Evolutionary conservation across 1,140 invertebrate genomes (phyloP).

Genomic region (Drosophila pallidifrons): DNA sequence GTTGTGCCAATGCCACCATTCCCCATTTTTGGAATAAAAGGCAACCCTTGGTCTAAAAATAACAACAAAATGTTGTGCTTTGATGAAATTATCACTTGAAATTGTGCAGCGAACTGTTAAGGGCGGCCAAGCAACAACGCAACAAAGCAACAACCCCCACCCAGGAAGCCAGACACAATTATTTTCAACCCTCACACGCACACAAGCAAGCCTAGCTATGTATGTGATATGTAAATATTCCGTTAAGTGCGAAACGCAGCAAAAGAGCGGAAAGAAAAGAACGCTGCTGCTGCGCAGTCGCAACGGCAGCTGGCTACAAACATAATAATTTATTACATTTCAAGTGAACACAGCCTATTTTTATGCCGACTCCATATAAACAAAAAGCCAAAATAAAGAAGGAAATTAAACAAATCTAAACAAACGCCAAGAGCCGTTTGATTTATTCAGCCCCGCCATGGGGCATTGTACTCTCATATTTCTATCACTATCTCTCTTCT

Average conservation of each 20-base stretch:
- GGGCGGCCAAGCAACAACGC: slow-evolving; percentile 6
- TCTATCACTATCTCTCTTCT: slow-evolving; percentile 10
- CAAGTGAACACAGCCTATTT: slow-evolving; percentile 12
- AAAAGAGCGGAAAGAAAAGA: slow-evolving; percentile 27
- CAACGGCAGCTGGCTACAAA: slow-evolving; percentile 32
- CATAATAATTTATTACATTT: slow-evolving; percentile 42
- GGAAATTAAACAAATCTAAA: slow-evolving; percentile 10
- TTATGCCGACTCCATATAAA: slow-evolving; percentile 6
- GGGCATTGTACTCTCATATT: slow-evolving; percentile 30
- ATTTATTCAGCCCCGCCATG: not conserved
- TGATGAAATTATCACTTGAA: slow-evolving; percentile 50
- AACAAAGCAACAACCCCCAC: slow-evolving; percentile 49
- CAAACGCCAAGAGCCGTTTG: slow-evolving; percentile 4
- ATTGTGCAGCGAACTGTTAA: slow-evolving; percentile 60
- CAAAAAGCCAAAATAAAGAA: not conserved
- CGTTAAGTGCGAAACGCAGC: not conserved
- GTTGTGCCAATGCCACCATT: slow-evolving; percentile 22
- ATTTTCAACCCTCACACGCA: slow-evolving; percentile 42
- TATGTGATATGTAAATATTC: slow-evolving; percentile 18
- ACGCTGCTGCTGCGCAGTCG: slow-evolving; percentile 37
- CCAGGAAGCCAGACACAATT: slow-evolving; percentile 46
- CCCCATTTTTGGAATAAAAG: not conserved
- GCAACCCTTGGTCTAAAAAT: slow-evolving; percentile 43
- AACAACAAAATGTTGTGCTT: slow-evolving; percentile 32
- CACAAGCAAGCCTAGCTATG: not conserved